These are phyloP conservation scores for Metallyticus violacea DNA, from an alignment of 2,888 invertebrate species.

Conservation along the genomic window DNA sequence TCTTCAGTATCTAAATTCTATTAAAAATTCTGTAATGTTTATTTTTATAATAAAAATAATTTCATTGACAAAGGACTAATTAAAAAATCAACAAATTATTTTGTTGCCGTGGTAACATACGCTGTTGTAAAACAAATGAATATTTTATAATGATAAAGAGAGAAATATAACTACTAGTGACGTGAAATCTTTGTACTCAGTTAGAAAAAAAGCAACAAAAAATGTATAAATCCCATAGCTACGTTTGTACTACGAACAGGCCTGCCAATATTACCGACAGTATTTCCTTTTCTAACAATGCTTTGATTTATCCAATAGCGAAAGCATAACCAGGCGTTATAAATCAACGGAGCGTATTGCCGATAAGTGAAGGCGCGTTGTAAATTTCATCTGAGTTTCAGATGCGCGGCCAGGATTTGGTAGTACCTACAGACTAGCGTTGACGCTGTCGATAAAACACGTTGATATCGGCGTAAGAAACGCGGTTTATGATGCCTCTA, in stretches of 20 bases:
- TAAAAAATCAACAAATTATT: not conserved
- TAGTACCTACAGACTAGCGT: not conserved
- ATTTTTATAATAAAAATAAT: too few relatives aligned
- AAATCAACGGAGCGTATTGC: not conserved
- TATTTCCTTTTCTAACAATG: not conserved
- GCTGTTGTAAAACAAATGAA: too few relatives aligned
- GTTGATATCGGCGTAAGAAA: not conserved
- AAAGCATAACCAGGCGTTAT: not conserved
- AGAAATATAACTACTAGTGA: not conserved
- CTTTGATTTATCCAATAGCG: not conserved
- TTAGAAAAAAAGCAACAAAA: too few relatives aligned
- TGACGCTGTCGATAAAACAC: not conserved
- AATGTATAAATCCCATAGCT: too few relatives aligned
- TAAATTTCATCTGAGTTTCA: not conserved
- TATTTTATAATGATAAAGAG: not conserved
- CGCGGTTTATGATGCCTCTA: not conserved
- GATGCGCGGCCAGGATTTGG: not conserved
- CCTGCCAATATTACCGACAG: not conserved
- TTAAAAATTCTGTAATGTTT: too few relatives aligned
- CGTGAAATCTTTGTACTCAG: not conserved
- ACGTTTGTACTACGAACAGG: not conserved
- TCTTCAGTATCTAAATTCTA: too few relatives aligned
- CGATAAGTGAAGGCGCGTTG: not conserved
- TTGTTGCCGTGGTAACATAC: not conserved
- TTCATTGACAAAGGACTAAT: too few relatives aligned